These are phyloP conservation scores for Pogona vitticeps DNA, from an alignment of 2,113 vertebrate genomes.

Conservation along the genomic window DNA sequence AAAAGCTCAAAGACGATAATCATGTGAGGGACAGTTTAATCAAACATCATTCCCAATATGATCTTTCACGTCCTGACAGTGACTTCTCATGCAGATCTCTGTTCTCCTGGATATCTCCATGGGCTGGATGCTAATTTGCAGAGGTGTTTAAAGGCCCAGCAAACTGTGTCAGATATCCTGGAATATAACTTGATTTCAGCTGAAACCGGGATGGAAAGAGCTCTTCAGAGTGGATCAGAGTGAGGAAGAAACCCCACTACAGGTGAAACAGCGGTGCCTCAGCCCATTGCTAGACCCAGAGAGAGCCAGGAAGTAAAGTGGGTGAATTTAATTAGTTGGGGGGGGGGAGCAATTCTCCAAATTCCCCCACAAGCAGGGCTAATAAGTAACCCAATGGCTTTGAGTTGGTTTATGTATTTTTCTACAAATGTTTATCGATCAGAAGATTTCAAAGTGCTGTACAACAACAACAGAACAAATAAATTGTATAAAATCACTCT, in stretches of 20 bases:
- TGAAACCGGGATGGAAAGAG: not conserved
- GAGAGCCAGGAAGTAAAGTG: not conserved
- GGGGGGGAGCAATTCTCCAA: too few relatives aligned
- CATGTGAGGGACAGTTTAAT: not conserved
- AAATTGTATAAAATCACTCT: too few relatives aligned
- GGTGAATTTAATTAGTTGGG: too few relatives aligned
- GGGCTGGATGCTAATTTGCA: not conserved
- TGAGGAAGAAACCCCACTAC: not conserved
- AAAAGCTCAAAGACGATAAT: not conserved
- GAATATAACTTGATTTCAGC: accelerated
- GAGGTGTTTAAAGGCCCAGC: not conserved
- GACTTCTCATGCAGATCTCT: accelerated
- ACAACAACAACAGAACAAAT: too few relatives aligned
- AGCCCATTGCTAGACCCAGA: not conserved
- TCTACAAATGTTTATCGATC: too few relatives aligned
- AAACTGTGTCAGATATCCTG: conserved; percentile 2
- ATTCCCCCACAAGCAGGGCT: too few relatives aligned
- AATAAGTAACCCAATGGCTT: too few relatives aligned
- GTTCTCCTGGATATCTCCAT: not conserved
- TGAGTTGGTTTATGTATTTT: too few relatives aligned
- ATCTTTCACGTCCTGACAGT: conserved; percentile 23
- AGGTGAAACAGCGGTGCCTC: too few relatives aligned
- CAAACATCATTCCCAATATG: not conserved
- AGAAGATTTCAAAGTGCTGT: too few relatives aligned
- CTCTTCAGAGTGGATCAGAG: not conserved